Evolutionary conservation across 2,888 invertebrate genomes (phyloP), one percentile per base, ranked within the genome.

Genomic region (Tigriopus californicus): DNA sequence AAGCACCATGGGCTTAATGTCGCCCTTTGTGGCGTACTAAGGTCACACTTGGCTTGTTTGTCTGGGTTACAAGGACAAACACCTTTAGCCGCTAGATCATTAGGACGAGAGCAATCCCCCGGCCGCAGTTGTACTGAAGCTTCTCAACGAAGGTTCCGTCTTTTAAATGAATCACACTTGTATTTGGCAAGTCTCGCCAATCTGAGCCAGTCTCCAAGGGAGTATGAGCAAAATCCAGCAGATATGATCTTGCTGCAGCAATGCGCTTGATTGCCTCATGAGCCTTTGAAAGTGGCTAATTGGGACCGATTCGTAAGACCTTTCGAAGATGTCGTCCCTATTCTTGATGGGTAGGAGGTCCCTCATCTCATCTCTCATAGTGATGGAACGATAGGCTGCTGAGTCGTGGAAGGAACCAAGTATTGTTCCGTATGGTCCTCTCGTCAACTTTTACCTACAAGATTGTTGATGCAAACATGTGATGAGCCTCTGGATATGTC

Each of bases 1-100:
- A 88, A 74, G 67, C 87, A 87, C 88, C 88, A 89, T 0, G 88
- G 88, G 58, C 88, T 83, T 62, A 88, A 73, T 4, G 88, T 88
- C 71, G 83, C 81, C 69, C 80, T 80, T 73, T 88, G 88, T 61
- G 80, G 77, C 71, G 83, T 84, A 62, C 74, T 70, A 1, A 81
- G 76, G 67, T 82, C 78, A 71, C 87, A 88, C 0, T 52, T 24
- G 20, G 66, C 66, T 52, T 22, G 15, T 24, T 66, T 66, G 4
- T 75, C 74, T 53, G 66, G 67, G 0, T 81, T 80, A 72, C 88
- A 88, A 1, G 76, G 75, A 70, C 88, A 89, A 54, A 88, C 87
- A 12, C 87, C 88, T 56, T 83, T 33, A 10, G 67, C 72, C 0
- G 33, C 6, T 2, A 70, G 67, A 47, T 73, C 72, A 64, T 68